Evolutionary conservation across 2,888 invertebrate genomes (phyloP).

Genomic region (Fissipunctia ypsillon): DNA sequence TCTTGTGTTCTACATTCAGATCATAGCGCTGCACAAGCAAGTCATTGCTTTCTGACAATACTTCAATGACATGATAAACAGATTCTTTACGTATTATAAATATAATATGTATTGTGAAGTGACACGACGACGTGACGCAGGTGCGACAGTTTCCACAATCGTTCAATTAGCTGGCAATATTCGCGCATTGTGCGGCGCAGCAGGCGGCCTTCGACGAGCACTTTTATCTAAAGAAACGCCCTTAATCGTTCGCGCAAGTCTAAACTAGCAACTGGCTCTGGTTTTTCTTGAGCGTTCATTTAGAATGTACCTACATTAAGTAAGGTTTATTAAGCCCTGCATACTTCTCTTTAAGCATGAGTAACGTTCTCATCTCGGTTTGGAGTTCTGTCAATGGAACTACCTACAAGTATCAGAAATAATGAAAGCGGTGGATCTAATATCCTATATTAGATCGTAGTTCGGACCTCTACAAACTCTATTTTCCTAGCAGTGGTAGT

Average conservation of each 20-base stretch:
- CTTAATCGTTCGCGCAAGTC: conserved; percentile 62
- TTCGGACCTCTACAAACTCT: not conserved
- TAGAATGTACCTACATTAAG: conserved; percentile 26
- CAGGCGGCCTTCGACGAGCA: conserved; percentile 67
- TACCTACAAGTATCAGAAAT: not conserved
- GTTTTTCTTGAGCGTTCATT: conserved; percentile 51
- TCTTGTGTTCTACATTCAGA: conserved; percentile 8
- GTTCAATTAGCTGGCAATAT: conserved; percentile 63
- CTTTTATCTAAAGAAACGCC: conserved; percentile 73
- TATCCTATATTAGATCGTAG: too few relatives aligned
- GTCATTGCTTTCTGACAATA: conserved; percentile 23
- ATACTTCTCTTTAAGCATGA: not conserved
- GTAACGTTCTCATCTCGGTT: not conserved
- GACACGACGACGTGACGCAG: conserved; percentile 59
- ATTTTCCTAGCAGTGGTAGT: not conserved
- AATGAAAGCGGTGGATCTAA: not conserved
- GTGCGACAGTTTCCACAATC: conserved; percentile 62
- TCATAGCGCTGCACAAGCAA: conserved; percentile 8
- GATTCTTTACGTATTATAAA: conserved; percentile 45
- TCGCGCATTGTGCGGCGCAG: conserved; percentile 66
- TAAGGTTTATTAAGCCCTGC: conserved; percentile 11
- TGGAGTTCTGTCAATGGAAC: not conserved
- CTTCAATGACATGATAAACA: conserved; percentile 47
- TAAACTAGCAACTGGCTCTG: conserved; percentile 40
- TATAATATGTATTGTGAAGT: conserved; percentile 46